Evolutionary conservation across 2,797 vertebrate genomes (phyloP).

Genomic region (Hipposideros larvatus): DNA sequence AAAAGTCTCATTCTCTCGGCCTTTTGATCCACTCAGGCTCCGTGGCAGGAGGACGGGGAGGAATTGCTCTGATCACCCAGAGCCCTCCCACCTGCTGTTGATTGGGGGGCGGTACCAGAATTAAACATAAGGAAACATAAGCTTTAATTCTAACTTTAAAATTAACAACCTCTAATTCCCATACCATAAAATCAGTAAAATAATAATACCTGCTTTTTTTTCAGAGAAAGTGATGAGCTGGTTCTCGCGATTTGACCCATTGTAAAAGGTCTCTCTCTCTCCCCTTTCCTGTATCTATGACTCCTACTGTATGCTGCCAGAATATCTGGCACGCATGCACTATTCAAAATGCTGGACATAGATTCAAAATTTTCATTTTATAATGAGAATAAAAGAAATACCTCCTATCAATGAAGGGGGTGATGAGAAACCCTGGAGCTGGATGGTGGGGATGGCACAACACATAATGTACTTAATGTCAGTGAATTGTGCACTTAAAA

Average conservation of each 20-base stretch:
- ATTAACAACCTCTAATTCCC: background rate
- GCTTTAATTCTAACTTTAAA: background rate
- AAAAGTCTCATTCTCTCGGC: slow-evolving; percentile 46
- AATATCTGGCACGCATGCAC: background rate
- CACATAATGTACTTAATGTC: no score
- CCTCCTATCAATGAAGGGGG: background rate
- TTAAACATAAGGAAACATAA: background rate
- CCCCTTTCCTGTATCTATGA: background rate
- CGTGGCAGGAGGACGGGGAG: background rate
- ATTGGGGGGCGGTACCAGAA: background rate
- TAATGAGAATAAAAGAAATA: background rate
- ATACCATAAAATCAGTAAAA: background rate
- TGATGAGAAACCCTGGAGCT: background rate
- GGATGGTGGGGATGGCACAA: no score
- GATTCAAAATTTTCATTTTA: background rate
- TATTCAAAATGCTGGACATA: background rate
- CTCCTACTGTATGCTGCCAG: background rate
- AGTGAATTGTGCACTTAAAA: background rate
- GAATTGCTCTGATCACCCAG: background rate
- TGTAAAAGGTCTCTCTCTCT: background rate
- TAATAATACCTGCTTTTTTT: background rate
- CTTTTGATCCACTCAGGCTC: slow-evolving; percentile 60
- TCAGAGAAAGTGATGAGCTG: background rate
- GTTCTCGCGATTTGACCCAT: background rate
- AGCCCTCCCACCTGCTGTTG: background rate